These are phyloP conservation scores for Eupithecia abbreviata DNA, from an alignment of 2,888 invertebrate species.

Conservation along the genomic window DNA sequence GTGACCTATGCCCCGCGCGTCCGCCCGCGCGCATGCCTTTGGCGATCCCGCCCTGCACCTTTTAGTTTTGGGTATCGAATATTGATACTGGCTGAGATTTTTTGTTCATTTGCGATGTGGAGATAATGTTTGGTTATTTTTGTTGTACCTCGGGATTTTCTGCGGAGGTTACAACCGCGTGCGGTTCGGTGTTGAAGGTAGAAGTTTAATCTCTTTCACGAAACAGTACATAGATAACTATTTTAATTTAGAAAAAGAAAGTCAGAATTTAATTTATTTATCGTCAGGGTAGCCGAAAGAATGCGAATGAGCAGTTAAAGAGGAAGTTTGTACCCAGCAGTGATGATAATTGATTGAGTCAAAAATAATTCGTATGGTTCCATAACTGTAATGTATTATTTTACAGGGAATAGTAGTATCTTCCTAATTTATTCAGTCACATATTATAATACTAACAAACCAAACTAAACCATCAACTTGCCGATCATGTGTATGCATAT, in stretches of 20 bases:
- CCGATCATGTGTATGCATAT: neutral
- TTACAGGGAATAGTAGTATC: too few species aligned
- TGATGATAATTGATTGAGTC: too few species aligned
- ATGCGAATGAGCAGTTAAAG: too few species aligned
- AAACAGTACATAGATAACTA: neutral
- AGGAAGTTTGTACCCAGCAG: too few species aligned
- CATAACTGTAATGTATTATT: too few species aligned
- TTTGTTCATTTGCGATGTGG: constrained; percentile 32
- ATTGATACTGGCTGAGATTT: constrained; percentile 65
- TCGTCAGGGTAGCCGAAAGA: too few species aligned
- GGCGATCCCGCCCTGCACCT: constrained; percentile 76
- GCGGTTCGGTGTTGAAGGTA: neutral
- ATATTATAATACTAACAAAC: neutral
- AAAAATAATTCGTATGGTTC: too few species aligned
- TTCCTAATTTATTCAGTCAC: neutral
- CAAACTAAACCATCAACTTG: neutral
- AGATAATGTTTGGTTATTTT: constrained; percentile 12
- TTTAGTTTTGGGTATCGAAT: constrained; percentile 68
- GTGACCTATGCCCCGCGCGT: constrained; percentile 78
- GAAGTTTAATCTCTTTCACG: neutral
- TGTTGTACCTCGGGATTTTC: neutral
- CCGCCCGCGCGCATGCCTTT: constrained; percentile 56
- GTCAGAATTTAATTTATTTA: too few species aligned
- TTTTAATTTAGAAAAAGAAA: too few species aligned
- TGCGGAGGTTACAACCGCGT: neutral